Conservation (phyloP, 2,113 vertebrate genomes). For the Siniperca knerii region DNA sequence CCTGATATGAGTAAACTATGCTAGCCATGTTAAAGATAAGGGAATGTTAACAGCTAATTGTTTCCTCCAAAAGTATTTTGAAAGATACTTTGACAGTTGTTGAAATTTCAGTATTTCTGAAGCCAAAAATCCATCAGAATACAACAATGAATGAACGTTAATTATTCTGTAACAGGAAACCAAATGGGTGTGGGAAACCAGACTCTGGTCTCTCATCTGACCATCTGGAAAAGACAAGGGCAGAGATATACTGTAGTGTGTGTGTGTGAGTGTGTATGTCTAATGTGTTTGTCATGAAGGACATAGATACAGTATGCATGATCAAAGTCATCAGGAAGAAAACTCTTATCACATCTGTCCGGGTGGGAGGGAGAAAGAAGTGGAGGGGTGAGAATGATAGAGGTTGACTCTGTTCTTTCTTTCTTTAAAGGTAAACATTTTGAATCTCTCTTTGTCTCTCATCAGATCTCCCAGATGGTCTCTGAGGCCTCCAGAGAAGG, state of each 20-base stretch:
- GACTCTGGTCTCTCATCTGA: slow-evolving; percentile 23
- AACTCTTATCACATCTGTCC: neutral
- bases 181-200: slow-evolving; percentile 19
- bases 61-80: neutral
- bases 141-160: neutral
- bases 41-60: too few relatives aligned
- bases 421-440: neutral
- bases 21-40: neutral
- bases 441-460: slow-evolving; percentile 28
- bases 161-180: slow-evolving; percentile 13
- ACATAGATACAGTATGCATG: neutral
- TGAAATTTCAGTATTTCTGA: neutral
- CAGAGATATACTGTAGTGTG: slow-evolving; percentile 7
- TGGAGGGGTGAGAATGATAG: neutral
- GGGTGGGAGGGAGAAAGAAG: neutral
- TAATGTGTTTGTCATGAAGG: neutral
- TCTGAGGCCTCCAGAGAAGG: slow-evolving; percentile 90
- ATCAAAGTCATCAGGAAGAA: neutral
- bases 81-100: too few relatives aligned
- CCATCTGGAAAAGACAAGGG: slow-evolving; percentile 18
- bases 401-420: neutral
- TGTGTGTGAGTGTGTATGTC: neutral
- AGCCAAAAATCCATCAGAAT: neutral
- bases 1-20: neutral
- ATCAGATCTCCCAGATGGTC: slow-evolving; percentile 94